A percentile compares a stretch with the other conserved stretches of the same genome.
phyloP scores from a whole-genome alignment of 2,113 vertebrate species.

The Scophthalmus maximus region DNA sequence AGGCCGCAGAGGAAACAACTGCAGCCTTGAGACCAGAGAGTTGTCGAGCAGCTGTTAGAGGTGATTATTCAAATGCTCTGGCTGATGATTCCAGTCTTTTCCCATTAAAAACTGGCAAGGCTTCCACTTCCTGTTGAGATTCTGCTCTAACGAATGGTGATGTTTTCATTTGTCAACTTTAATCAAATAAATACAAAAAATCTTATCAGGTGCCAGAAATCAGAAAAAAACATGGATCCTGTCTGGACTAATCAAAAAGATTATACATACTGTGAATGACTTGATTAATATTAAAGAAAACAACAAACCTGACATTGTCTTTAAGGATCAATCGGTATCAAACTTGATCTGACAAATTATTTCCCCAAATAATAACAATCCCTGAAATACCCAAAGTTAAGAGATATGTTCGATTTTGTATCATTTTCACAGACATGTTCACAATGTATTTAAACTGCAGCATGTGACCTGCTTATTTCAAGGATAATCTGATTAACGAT shows the following conservation, averaged over 20 bases:
- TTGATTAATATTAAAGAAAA: not conserved
- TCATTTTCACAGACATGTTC: not conserved
- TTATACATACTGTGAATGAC: constrained; percentile 1
- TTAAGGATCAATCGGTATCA: not conserved
- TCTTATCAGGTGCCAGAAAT: not conserved
- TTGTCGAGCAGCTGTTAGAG: too few species aligned
- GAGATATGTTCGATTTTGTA: not conserved
- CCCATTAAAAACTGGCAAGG: not conserved
- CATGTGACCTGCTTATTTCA: not conserved
- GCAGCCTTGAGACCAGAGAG: too few species aligned
- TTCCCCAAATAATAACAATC: not conserved
- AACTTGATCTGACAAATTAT: not conserved
- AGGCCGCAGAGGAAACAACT: too few species aligned
- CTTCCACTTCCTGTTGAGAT: not conserved
- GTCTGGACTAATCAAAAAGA: too few species aligned
- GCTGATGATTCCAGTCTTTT: constrained; percentile 10
- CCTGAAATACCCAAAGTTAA: not conserved
- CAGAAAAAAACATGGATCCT: not conserved
- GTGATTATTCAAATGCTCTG: too few species aligned
- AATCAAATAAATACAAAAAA: not conserved
- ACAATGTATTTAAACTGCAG: constrained; percentile 11
- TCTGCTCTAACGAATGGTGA: too few species aligned
- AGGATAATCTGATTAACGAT: not conserved
- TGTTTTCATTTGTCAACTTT: not conserved
- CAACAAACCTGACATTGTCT: not conserved